Conservation (phyloP, 2,113 vertebrate genomes). For the Lasiurus borealis region DNA sequence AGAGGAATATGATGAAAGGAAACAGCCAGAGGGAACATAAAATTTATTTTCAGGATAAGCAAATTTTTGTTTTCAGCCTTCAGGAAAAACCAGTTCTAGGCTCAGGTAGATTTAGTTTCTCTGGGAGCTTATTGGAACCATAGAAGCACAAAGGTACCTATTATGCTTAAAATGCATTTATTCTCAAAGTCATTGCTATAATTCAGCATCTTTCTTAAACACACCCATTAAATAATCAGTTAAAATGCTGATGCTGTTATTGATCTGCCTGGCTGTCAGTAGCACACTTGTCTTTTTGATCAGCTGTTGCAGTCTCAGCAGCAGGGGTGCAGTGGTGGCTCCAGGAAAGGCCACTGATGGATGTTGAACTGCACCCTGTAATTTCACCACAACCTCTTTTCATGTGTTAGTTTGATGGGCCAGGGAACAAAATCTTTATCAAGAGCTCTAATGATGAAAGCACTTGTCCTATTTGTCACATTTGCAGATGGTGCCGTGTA, state of each 20-base stretch:
- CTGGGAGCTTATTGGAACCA: background rate
- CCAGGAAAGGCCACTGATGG: background rate
- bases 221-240: background rate
- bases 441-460: background rate
- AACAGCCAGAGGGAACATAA: background rate
- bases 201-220: background rate
- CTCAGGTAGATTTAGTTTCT: background rate
- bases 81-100: background rate
- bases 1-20: background rate
- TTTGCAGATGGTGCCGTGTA: background rate
- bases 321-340: background rate
- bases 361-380: background rate
- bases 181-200: background rate
- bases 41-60: constrained; percentile 12
- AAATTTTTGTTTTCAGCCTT: background rate
- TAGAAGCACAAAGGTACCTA: background rate
- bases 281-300: background rate
- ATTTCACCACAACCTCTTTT: background rate
- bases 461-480: background rate
- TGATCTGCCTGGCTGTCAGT: background rate
- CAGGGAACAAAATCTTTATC: background rate
- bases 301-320: background rate
- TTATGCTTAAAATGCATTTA: background rate
- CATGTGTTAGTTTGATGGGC: background rate
- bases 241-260: background rate